phyloP scores from a whole-genome alignment of 2,113 vertebrate species.

The Pionites leucogaster region DNA sequence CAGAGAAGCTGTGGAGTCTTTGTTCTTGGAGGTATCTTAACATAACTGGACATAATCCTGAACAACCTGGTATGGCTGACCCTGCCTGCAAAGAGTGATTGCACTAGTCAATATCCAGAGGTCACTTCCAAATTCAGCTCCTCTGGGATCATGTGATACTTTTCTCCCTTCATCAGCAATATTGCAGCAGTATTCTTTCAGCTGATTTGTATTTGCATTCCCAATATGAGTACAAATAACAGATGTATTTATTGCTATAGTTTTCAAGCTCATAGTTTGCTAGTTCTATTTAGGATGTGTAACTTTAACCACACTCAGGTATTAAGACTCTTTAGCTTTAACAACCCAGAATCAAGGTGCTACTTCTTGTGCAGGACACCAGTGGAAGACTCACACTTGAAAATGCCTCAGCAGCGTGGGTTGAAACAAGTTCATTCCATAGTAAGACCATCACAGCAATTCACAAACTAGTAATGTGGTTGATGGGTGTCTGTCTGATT shows the following conservation, averaged over 20 bases:
- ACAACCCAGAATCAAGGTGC: background rate
- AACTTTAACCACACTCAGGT: background rate
- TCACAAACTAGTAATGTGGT: background rate
- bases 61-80: background rate
- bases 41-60: background rate
- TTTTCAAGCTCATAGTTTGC: background rate
- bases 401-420: background rate
- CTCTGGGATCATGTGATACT: background rate
- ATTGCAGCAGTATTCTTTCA: background rate
- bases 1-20: background rate
- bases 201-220: background rate
- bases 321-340: background rate
- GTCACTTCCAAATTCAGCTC: background rate
- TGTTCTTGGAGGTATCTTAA: background rate
- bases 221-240: background rate
- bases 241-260: background rate
- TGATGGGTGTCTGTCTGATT: background rate
- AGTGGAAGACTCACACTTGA: background rate
- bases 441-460: background rate
- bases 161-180: background rate
- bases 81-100: rapidly evolving
- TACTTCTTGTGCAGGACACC: background rate
- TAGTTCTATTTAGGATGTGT: background rate
- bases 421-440: background rate
- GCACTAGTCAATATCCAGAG: background rate